Evolutionary conservation across 2,113 vertebrate species (phyloP).

Genomic region (Hymenochirus boettgeri): DNA sequence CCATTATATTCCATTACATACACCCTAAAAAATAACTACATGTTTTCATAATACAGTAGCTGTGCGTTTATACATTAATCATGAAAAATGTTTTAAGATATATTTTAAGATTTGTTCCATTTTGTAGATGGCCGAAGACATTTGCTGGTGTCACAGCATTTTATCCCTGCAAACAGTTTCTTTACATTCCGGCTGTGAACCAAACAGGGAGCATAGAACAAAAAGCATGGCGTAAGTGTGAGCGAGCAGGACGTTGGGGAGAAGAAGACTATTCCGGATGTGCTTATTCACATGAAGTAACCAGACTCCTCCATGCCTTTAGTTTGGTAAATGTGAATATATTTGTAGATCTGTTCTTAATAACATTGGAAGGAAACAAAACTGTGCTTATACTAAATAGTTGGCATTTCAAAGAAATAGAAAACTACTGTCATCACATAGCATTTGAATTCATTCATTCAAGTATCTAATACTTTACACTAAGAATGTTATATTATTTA

Average conservation of each 20-base stretch:
- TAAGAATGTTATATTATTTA: neutral
- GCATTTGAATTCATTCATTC: neutral
- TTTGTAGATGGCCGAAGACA: conserved; percentile 82
- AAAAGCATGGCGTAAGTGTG: conserved; percentile 81
- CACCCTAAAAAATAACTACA: too few species aligned
- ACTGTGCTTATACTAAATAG: conserved; percentile 7
- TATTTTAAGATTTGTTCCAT: neutral
- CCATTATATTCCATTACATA: too few species aligned
- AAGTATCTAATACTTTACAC: conserved; percentile 6
- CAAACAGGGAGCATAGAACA: conserved; percentile 53
- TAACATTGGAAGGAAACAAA: neutral
- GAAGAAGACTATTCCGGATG: conserved; percentile 84
- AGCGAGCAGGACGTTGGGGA: conserved; percentile 73
- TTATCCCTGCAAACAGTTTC: conserved; percentile 66
- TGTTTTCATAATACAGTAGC: too few species aligned
- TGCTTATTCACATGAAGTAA: conserved; percentile 76
- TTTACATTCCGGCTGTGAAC: conserved; percentile 56
- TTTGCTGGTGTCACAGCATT: conserved; percentile 77
- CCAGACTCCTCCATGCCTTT: conserved; percentile 77
- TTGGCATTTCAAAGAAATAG: conserved; percentile 3
- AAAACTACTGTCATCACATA: conserved; percentile 1
- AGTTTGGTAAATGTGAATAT: conserved; percentile 66
- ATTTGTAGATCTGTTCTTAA: neutral
- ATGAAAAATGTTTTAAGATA: too few species aligned
- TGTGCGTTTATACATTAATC: too few species aligned